Percentiles rank a stretch among this genome's conserved stretches.
Evolutionary conservation across 64 coral and sea anemone species (phyloP).

Genomic region (Dendrophyllia cribrosa): DNA sequence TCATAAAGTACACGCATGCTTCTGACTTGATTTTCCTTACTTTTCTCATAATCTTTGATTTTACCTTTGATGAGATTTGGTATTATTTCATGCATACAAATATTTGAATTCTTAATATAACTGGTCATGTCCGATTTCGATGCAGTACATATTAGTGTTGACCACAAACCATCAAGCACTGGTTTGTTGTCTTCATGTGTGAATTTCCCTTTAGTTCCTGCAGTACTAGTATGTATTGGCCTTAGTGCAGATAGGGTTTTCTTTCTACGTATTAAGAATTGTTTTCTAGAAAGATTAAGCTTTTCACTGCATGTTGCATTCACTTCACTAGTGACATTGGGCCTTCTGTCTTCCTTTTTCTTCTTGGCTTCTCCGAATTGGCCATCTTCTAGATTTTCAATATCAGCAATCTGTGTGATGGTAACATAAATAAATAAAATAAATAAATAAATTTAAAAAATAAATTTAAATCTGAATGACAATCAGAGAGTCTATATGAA

Average conservation of each 20-base stretch:
- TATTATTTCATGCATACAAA: conserved; percentile 44
- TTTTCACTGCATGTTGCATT: conserved; percentile 49
- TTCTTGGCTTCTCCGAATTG: not conserved
- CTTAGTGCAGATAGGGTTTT: conserved; percentile 51
- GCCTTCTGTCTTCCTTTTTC: not conserved
- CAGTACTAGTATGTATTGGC: conserved; percentile 45
- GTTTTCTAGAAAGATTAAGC: conserved; percentile 30
- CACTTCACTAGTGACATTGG: conserved; percentile 1
- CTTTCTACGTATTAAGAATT: conserved; percentile 26
- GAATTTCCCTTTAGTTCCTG: no score
- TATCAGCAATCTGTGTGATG: no score
- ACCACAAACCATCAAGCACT: conserved; percentile 61
- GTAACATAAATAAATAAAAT: no score
- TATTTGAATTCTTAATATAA: conserved; percentile 46
- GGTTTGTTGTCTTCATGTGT: not conserved
- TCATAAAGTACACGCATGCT: conserved; percentile 51
- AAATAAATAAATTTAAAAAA: no score
- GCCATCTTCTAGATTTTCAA: not conserved
- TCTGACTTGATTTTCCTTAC: conserved; percentile 24
- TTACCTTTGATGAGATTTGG: conserved; percentile 27
- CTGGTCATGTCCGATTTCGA: conserved; percentile 26
- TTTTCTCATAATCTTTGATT: conserved; percentile 25
- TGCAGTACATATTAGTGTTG: conserved; percentile 23
- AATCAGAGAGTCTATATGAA: no score
- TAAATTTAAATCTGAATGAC: no score